These are phyloP conservation scores for Aphelenchoides fujianensis DNA, from an alignment of 1,140 invertebrate genomes.

Conservation along the genomic window DNA sequence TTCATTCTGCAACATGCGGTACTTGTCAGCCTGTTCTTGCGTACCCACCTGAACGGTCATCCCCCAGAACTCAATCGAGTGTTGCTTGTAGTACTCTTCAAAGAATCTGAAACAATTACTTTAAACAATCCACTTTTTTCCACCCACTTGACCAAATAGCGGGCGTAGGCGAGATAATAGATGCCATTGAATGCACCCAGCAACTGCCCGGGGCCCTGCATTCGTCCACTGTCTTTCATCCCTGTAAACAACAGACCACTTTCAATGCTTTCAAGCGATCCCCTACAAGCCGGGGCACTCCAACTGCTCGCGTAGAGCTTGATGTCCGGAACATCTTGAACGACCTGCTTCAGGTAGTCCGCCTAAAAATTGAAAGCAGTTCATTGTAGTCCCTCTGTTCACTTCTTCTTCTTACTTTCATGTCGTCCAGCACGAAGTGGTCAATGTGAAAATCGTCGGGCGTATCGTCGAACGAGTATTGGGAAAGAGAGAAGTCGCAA, in stretches of 20 bases:
- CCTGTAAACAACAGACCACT: slow-evolving; percentile 60
- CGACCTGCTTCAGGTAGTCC: not conserved
- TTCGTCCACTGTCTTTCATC: slow-evolving; percentile 81
- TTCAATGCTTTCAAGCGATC: not conserved
- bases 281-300: not conserved
- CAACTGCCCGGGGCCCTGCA: slow-evolving; percentile 64
- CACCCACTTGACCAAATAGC: slow-evolving; percentile 74
- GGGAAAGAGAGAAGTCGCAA: slow-evolving; percentile 6
- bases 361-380: not conserved
- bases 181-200: slow-evolving; percentile 19
- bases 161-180: slow-evolving; percentile 75
- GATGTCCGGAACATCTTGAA: not conserved
- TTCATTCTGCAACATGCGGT: slow-evolving; percentile 7
- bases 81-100: slow-evolving; percentile 68
- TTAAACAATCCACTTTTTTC: too few relatives aligned
- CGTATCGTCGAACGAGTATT: not conserved
- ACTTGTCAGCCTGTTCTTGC: not conserved
- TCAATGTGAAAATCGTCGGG: not conserved
- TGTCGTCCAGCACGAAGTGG: not conserved
- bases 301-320: not conserved
- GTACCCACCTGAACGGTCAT: too few relatives aligned
- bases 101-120: slow-evolving; percentile 53
- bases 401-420: not conserved
- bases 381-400: not conserved
- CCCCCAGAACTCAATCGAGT: slow-evolving; percentile 57